Conservation (phyloP, 2,797 vertebrate species). For the Halcyon badia region DNA sequence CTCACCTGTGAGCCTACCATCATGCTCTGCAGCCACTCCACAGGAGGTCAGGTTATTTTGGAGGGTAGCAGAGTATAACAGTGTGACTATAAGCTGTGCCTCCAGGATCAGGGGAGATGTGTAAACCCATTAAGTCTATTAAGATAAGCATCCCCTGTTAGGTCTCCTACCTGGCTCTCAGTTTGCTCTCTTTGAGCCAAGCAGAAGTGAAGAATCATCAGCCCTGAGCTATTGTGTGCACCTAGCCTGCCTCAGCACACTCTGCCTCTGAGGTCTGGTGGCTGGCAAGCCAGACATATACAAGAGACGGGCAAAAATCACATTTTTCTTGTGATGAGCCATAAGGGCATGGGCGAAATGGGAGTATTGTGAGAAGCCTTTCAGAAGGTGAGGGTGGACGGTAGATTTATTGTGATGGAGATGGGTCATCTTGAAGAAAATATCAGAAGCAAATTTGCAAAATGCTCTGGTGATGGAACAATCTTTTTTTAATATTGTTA, state of each 20-base stretch:
- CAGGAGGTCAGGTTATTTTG: fast-evolving
- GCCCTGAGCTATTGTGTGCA: background rate
- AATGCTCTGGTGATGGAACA: background rate
- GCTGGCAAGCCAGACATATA: background rate
- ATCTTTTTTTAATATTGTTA: background rate
- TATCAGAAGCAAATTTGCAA: background rate
- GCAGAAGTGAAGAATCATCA: background rate
- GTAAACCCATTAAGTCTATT: background rate
- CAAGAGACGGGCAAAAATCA: fast-evolving
- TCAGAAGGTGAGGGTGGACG: background rate
- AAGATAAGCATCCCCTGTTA: background rate
- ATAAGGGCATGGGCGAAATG: background rate
- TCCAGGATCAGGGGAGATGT: background rate
- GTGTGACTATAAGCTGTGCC: background rate
- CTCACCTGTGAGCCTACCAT: background rate
- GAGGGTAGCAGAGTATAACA: background rate
- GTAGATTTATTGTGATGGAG: background rate
- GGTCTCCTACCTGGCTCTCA: background rate
- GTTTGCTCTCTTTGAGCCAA: background rate
- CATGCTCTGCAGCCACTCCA: background rate
- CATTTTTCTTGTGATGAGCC: background rate
- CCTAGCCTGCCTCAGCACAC: background rate
- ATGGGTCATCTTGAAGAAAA: background rate
- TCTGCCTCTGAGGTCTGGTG: background rate
- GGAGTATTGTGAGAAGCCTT: background rate